These are phyloP conservation scores for Colletes gigas DNA, from an alignment of 1,140 invertebrate species.

Conservation along the genomic window DNA sequence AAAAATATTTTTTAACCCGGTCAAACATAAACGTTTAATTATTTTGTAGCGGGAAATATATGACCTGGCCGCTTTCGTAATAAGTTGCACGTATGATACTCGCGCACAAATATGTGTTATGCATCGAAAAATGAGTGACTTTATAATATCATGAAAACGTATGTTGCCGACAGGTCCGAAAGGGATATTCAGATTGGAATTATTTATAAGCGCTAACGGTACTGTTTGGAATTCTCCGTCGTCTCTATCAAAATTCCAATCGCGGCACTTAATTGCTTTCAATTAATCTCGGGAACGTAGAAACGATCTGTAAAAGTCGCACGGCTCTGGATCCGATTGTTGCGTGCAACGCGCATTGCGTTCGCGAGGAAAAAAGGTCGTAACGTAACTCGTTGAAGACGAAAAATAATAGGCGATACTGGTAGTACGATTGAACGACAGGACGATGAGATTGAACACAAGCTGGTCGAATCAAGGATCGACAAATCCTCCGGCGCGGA, in stretches of 20 bases:
- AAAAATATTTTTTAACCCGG: too few relatives aligned
- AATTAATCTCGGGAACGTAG: background rate
- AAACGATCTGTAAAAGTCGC: background rate
- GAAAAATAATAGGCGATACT: background rate
- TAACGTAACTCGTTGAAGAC: background rate
- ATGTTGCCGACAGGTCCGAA: too few relatives aligned
- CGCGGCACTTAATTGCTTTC: background rate
- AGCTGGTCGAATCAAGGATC: background rate
- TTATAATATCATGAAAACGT: too few relatives aligned
- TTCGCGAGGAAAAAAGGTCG: background rate
- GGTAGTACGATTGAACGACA: background rate
- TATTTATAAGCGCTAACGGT: background rate
- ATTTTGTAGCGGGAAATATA: too few relatives aligned
- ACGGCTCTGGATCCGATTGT: background rate
- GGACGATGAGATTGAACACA: background rate
- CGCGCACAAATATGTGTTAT: too few relatives aligned
- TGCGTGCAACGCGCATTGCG: background rate
- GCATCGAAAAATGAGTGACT: too few relatives aligned
- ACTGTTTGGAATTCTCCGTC: background rate
- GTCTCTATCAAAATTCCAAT: background rate
- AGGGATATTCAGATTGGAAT: background rate
- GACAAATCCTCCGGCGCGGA: background rate
- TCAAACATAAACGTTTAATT: too few relatives aligned
- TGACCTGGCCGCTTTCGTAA: too few relatives aligned
- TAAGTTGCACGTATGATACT: too few relatives aligned